Percentiles rank a stretch among this genome's conserved stretches.
Evolutionary conservation across 1,140 invertebrate genomes (phyloP).

Genomic region (Matsumurasca onukii): DNA sequence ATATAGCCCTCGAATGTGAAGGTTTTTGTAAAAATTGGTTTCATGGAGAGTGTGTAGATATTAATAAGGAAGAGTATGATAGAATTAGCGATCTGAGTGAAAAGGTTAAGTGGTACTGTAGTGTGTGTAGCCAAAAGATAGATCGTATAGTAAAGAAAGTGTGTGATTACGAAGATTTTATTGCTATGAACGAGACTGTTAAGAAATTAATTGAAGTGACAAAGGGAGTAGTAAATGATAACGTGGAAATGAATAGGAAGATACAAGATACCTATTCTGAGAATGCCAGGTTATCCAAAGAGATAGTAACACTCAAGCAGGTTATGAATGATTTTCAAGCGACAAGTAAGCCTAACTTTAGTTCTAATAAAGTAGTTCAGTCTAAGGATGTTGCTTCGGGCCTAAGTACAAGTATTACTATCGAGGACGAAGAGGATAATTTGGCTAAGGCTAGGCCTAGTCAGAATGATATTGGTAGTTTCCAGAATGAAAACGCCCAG

Average conservation of each 20-base stretch:
- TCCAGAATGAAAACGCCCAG: not conserved
- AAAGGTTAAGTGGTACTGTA: conserved; percentile 17
- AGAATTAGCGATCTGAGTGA: conserved; percentile 8
- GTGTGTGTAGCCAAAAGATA: not conserved
- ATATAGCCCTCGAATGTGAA: not conserved
- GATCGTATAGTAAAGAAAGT: not conserved
- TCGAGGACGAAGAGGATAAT: not conserved
- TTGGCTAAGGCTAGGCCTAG: not conserved
- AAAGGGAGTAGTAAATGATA: conserved; percentile 3
- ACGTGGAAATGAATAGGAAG: conserved; percentile 3
- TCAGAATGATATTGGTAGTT: not conserved
- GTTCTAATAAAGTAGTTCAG: not conserved
- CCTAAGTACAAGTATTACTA: not conserved
- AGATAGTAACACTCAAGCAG: not conserved
- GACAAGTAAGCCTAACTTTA: conserved; percentile 2
- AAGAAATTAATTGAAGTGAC: conserved; percentile 1
- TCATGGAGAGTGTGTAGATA: conserved; percentile 2
- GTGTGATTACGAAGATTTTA: not conserved
- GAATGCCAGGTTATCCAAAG: not conserved
- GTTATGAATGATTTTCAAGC: not conserved
- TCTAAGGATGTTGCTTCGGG: not conserved
- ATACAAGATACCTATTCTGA: not conserved
- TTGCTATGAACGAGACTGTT: conserved; percentile 1
- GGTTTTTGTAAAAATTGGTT: conserved; percentile 14
- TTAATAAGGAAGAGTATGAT: conserved; percentile 9